Base-by-base conservation (phyloP, 2,113 vertebrate genomes). In the Vimba vimba region DNA sequence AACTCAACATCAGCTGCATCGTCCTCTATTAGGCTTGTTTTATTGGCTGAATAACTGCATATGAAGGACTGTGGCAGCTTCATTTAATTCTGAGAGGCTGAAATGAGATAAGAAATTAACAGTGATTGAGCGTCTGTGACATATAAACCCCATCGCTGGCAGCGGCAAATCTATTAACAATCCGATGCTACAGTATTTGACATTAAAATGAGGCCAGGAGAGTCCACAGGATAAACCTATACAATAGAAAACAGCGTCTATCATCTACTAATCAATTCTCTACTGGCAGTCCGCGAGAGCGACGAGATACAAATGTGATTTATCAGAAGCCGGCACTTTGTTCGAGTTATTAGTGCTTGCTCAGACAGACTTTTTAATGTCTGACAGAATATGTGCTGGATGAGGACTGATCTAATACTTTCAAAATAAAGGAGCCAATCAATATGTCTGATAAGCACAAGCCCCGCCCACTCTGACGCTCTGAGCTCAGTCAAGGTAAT, bases 351-450 rank as follows among this genome's bases (percentile, higher is more conserved):
- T 39, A 55, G n/a, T 5, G 15, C 4, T 2, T 3, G 23, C 4
- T 2, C 55, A 64, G 55, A 82, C 52, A 82, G n/a, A 47, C 36
- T 50, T 71, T 83, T 83, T 83, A 47, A 66, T 68, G 52, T 59
- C 69, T 76, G 60, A 27, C 43, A 25, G 21, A 78, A 66, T 52
- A 52, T 30, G 76, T 4, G 76, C 59, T 21, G 47, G 76, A 80
- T 62, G 30, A 55, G 12, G 82, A 76, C 69, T 11, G 50, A 82
- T 74, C 47, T 69, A 77, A 83, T 78, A 47, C 80, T 78, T 83
- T 78, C 36, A 36, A 47, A 66, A 82, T 83, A 11, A 82, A 77
- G 17, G 45, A n/a, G 86, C 64, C 60, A 76, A 87, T 87, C 80
- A 69, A 69, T 83, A 68, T 33, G 47, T 83, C 62, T 79, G 62